A percentile compares a stretch with the other conserved stretches of the same genome.
These are phyloP conservation scores for Dusona sp. DNA, from an alignment of 2,888 invertebrate genomes.

Conservation along the genomic window DNA sequence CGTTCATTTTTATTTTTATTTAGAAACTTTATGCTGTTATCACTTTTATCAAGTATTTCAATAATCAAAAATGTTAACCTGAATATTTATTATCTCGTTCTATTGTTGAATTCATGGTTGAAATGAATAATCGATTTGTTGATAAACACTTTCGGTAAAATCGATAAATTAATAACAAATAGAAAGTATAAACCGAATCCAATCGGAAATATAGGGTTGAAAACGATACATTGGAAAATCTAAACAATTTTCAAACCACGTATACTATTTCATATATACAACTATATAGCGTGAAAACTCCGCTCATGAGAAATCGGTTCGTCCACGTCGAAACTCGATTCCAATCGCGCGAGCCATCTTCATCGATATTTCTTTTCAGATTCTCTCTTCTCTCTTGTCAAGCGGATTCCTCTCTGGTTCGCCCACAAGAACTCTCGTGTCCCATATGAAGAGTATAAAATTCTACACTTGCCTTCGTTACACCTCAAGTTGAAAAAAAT, in stretches of 20 bases:
- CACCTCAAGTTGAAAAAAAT: slow-evolving; percentile 19
- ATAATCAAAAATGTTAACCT: background rate
- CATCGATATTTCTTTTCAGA: slow-evolving; percentile 60
- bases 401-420: slow-evolving; percentile 36
- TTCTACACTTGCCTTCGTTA: slow-evolving; percentile 10
- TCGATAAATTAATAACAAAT: no score
- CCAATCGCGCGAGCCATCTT: slow-evolving; percentile 45
- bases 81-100: no score
- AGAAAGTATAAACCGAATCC: background rate
- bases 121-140: background rate
- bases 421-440: slow-evolving; percentile 33
- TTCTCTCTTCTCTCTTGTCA: slow-evolving; percentile 10
- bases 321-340: slow-evolving; percentile 59
- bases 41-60: background rate
- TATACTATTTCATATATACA: slow-evolving; percentile 24
- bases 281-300: slow-evolving; percentile 39
- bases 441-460: background rate
- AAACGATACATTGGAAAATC: slow-evolving; percentile 14
- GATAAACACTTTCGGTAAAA: background rate
- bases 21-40: background rate
- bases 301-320: slow-evolving; percentile 62
- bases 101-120: no score
- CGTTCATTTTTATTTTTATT: background rate
- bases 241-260: slow-evolving; percentile 39
- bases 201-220: background rate